Conservation (phyloP, 1,140 invertebrate genomes). For the Drosophila simulans region DNA sequence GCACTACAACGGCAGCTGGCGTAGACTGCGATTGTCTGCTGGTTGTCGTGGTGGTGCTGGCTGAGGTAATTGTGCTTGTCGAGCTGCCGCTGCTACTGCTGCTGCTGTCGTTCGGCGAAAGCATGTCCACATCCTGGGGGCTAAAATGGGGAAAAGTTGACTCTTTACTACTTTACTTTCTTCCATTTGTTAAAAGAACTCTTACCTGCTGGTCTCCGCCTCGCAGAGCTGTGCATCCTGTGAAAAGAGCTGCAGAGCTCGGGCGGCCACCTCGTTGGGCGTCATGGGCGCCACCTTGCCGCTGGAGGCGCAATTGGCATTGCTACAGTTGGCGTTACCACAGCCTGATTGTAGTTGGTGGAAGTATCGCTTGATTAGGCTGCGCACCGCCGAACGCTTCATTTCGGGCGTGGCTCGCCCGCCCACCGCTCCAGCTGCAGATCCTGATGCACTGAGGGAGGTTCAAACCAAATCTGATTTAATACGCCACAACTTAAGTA, state of each 20-base stretch:
- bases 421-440: constrained; percentile 25
- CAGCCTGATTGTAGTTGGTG: constrained; percentile 96
- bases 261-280: constrained; percentile 94
- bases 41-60: constrained; percentile 67
- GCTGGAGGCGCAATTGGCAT: constrained; percentile 95
- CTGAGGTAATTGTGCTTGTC: constrained; percentile 59
- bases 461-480: not conserved
- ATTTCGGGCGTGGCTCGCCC: constrained; percentile 87
- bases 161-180: not conserved
- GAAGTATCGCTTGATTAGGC: constrained; percentile 96
- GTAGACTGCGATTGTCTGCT: constrained; percentile 57
- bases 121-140: constrained; percentile 71
- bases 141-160: not conserved
- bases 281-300: constrained; percentile 92
- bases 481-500: not conserved
- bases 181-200: not conserved
- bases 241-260: constrained; percentile 93
- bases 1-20: constrained; percentile 17
- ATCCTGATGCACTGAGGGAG: constrained; percentile 52
- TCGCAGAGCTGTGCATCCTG: constrained; percentile 94
- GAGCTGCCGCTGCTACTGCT: constrained; percentile 64
- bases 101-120: constrained; percentile 69
- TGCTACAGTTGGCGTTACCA: constrained; percentile 93
- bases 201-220: constrained; percentile 20
- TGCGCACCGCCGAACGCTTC: constrained; percentile 94